Evolutionary conservation across 2,888 invertebrate species (phyloP).

Genomic region (Trisateles emortualis): DNA sequence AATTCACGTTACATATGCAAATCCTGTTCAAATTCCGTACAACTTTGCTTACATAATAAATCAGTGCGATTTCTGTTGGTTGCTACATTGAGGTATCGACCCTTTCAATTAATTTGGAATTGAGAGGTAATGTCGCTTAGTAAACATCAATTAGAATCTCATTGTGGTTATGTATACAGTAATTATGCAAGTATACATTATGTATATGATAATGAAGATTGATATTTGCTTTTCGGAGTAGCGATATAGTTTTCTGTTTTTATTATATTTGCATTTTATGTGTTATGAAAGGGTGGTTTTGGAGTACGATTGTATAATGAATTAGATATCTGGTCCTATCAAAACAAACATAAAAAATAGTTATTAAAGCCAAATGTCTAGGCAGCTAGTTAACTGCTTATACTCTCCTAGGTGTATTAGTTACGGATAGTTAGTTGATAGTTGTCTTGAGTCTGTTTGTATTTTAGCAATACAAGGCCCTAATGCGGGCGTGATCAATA

Average conservation of each 20-base stretch:
- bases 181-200: conserved; percentile 2
- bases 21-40: conserved; percentile 50
- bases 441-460: no score
- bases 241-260: not conserved
- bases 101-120: conserved; percentile 55
- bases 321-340: no score
- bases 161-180: conserved; percentile 26
- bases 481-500: no score
- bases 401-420: no score
- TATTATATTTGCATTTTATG: not conserved
- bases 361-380: no score
- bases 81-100: conserved; percentile 38
- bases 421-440: no score
- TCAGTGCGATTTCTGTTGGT: conserved; percentile 45
- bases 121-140: conserved; percentile 45
- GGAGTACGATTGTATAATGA: no score
- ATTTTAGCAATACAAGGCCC: no score
- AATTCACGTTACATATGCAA: conserved; percentile 55
- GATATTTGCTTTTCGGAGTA: not conserved
- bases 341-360: no score
- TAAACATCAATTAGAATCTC: conserved; percentile 49
- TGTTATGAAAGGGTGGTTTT: no score
- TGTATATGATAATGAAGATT: not conserved
- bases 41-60: conserved; percentile 58
- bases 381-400: no score